Evolutionary conservation across 2,797 vertebrate species (phyloP).

Genomic region (Enteromius argenteus): DNA sequence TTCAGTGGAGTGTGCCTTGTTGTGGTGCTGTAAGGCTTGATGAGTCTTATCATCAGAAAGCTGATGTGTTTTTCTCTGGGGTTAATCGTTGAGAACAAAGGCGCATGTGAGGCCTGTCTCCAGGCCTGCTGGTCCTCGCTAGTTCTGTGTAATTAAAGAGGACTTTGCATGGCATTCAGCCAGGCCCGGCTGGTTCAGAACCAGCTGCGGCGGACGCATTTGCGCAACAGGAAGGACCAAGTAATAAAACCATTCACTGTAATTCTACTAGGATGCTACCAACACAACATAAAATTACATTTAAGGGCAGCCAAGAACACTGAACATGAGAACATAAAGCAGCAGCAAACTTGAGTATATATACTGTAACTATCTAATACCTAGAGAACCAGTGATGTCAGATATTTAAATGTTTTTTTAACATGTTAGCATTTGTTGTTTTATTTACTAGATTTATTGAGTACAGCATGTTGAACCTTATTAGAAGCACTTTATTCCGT

Average conservation of each 20-base stretch:
- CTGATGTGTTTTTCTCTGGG: constrained; percentile 31
- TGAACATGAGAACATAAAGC: background rate
- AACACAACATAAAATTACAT: constrained; percentile 20
- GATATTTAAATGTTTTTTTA: background rate
- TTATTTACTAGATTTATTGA: background rate
- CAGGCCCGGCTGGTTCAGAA: constrained; percentile 34
- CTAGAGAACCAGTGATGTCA: background rate
- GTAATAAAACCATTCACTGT: constrained; percentile 57
- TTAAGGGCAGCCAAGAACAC: constrained; percentile 5
- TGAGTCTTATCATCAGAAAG: constrained; percentile 23
- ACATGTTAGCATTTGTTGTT: background rate
- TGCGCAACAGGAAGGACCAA: constrained; percentile 57
- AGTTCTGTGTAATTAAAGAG: constrained; percentile 53
- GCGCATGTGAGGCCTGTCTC: constrained; percentile 28
- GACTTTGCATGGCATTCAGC: constrained; percentile 49
- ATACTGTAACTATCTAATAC: background rate
- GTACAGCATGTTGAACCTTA: background rate
- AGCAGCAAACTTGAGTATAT: background rate
- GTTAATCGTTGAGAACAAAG: constrained; percentile 34
- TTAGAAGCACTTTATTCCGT: background rate
- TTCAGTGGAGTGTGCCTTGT: background rate
- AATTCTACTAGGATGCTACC: constrained; percentile 42
- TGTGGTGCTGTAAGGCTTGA: constrained; percentile 12
- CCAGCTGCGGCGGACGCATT: constrained; percentile 39
- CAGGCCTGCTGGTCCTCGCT: constrained; percentile 39